Evolutionary conservation across 2,888 invertebrate genomes (phyloP).

Genomic region (Prosopocoilus inquinatus): DNA sequence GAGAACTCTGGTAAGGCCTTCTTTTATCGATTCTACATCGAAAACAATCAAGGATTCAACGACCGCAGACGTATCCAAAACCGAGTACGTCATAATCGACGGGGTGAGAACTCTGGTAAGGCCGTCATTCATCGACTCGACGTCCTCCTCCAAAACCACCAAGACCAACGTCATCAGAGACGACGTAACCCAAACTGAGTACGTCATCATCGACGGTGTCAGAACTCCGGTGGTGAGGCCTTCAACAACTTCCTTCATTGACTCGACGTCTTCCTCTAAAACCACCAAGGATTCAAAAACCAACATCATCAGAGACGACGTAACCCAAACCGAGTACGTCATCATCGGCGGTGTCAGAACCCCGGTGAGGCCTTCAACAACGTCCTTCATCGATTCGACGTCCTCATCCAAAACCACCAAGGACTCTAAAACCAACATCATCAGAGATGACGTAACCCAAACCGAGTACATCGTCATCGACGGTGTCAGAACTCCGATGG

Average conservation of each 20-base stretch:
- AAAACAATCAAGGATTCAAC: not conserved
- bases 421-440: not conserved
- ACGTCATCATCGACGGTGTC: constrained; percentile 2
- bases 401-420: not conserved
- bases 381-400: too few species aligned
- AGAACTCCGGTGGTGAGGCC: too few species aligned
- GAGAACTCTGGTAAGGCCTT: constrained; percentile 29
- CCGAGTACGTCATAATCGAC: not conserved
- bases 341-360: not conserved
- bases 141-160: not conserved
- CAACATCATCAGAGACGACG: not conserved
- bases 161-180: not conserved
- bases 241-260: too few species aligned
- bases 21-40: not conserved
- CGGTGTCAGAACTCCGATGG: constrained; percentile 10
- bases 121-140: too few species aligned
- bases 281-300: not conserved
- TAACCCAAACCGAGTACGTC: not conserved
- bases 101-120: not conserved
- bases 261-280: too few species aligned
- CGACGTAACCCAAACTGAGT: not conserved
- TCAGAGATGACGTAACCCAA: constrained; percentile 4
- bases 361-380: too few species aligned
- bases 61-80: not conserved
- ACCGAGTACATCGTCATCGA: constrained; percentile 5